These are phyloP conservation scores for Orycteropus afer DNA, from an alignment of 2,113 vertebrate genomes.

Conservation along the genomic window DNA sequence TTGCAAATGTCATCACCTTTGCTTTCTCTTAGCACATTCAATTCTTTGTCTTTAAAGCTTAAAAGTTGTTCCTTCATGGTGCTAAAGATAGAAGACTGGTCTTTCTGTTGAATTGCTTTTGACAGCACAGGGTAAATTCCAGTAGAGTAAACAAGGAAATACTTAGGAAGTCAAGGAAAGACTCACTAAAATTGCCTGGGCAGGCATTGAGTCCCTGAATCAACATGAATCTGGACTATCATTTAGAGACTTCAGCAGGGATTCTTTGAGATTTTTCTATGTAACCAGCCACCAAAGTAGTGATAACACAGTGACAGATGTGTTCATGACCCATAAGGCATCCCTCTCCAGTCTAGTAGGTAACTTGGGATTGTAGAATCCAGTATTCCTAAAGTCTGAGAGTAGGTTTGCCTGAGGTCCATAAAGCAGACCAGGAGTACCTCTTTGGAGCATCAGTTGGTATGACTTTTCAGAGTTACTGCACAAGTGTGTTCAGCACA, in stretches of 20 bases:
- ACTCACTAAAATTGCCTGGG: constrained; percentile 47
- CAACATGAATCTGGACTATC: constrained; percentile 30
- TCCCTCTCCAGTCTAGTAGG: background rate
- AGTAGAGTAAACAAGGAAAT: constrained; percentile 68
- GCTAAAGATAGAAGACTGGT: constrained; percentile 62
- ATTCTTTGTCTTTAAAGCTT: constrained; percentile 70
- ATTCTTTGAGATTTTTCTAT: background rate
- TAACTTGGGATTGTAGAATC: background rate
- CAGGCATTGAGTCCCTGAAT: constrained; percentile 3
- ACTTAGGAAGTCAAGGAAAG: constrained; percentile 62
- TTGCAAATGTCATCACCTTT: constrained; percentile 69
- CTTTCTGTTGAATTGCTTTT: constrained; percentile 70
- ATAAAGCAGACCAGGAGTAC: background rate
- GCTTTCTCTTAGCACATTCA: constrained; percentile 75
- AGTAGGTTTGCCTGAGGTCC: background rate
- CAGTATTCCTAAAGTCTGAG: background rate
- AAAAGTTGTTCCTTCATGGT: constrained; percentile 66
- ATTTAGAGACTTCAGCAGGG: background rate
- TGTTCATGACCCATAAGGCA: too few species aligned
- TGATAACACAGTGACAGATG: background rate
- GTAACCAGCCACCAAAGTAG: background rate
- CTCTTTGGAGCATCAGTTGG: background rate
- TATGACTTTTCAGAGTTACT: background rate
- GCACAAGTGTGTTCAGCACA: background rate
- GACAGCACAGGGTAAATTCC: constrained; percentile 64